phyloP scores from a whole-genome alignment of 2,797 vertebrate species.

The Sciurus vulgaris region DNA sequence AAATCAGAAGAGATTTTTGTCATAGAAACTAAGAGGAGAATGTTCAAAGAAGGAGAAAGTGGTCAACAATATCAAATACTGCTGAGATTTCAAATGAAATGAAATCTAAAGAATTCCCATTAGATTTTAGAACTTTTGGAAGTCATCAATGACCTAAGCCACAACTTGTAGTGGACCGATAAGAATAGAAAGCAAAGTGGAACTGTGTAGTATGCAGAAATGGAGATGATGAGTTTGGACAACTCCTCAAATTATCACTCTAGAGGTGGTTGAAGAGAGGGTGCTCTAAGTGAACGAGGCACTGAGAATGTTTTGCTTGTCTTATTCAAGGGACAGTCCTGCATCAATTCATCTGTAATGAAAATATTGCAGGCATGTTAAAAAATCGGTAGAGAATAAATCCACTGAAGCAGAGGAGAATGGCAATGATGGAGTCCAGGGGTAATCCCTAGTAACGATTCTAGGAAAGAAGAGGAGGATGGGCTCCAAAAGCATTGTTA shows the following conservation, averaged over 20 bases:
- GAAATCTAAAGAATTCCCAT: neutral
- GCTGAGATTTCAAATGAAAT: neutral
- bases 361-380: neutral
- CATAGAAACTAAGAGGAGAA: neutral
- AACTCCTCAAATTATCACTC: neutral
- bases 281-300: neutral
- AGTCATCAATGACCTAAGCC: neutral
- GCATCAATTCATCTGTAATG: neutral
- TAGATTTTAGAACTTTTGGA: neutral
- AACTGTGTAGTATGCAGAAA: neutral
- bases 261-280: neutral
- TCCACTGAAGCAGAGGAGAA: neutral
- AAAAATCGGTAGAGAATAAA: neutral
- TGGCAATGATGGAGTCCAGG: neutral
- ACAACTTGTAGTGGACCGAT: neutral
- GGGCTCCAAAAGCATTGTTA: neutral
- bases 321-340: neutral
- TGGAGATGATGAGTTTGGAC: neutral
- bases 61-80: neutral
- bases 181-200: neutral
- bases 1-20: neutral
- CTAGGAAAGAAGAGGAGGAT: neutral
- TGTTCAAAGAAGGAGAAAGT: constrained; percentile 11
- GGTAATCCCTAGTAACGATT: neutral
- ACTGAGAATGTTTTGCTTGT: constrained; percentile 18